Evolutionary conservation across 2,888 invertebrate genomes (phyloP).

Genomic region (Aproaerema taeniolella): DNA sequence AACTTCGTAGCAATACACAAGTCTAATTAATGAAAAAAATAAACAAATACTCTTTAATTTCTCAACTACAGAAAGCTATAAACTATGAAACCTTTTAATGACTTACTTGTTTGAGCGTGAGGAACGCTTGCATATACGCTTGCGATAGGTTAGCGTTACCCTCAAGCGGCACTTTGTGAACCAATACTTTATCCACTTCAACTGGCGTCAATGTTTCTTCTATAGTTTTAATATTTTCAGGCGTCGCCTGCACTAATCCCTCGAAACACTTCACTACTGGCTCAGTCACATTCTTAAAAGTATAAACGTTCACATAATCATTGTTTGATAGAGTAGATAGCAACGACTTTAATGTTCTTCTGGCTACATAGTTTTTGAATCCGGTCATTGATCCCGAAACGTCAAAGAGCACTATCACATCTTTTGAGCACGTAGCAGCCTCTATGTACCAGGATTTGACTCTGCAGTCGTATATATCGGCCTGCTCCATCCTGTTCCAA

Average conservation of each 20-base stretch:
- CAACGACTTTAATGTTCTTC: conserved; percentile 91
- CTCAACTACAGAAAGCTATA: too few species aligned
- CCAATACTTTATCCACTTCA: conserved; percentile 39
- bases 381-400: conserved; percentile 98
- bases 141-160: conserved; percentile 90
- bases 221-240: conserved; percentile 88
- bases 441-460: conserved; percentile 97
- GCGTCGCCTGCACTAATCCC: conserved; percentile 91
- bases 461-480: conserved; percentile 94
- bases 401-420: conserved; percentile 96
- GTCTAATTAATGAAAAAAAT: too few species aligned
- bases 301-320: conserved; percentile 96
- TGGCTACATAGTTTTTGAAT: conserved; percentile 84
- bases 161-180: conserved; percentile 78
- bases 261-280: conserved; percentile 92
- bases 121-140: conserved; percentile 91
- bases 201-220: conserved; percentile 79
- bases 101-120: conserved; percentile 84
- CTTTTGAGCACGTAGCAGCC: conserved; percentile 98
- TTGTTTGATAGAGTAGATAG: conserved; percentile 98
- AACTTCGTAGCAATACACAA: too few species aligned
- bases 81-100: too few species aligned
- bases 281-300: conserved; percentile 83
- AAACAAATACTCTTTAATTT: too few species aligned
- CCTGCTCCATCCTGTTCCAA: conserved; percentile 69